Percentiles rank a stretch among this genome's conserved stretches.
Conservation (phyloP, 2,888 invertebrate genomes). For the Coenonympha arcania region DNA sequence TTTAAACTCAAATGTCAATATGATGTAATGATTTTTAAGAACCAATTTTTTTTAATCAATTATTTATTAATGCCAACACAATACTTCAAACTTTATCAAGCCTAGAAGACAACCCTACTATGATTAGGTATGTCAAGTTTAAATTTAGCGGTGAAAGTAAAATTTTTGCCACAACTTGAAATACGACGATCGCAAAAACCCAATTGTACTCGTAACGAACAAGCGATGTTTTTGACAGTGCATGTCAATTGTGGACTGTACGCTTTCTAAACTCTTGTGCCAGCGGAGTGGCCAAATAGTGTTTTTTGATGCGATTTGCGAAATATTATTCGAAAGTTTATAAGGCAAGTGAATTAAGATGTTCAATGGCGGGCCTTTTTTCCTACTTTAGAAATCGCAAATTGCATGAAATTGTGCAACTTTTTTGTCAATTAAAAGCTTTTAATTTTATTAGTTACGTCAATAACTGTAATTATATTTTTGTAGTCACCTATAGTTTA, state of each 20-base stretch:
- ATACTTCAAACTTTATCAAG: neutral
- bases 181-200: conserved; percentile 22
- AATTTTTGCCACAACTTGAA: conserved; percentile 15
- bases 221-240: conserved; percentile 23
- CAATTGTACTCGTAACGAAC: conserved; percentile 21
- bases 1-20: too few relatives aligned
- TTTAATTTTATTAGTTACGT: too few relatives aligned
- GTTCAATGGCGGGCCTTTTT: neutral
- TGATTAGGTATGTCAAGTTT: conserved; percentile 21
- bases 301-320: conserved; percentile 3
- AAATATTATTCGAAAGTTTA: conserved; percentile 8
- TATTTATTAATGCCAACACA: too few relatives aligned
- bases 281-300: neutral
- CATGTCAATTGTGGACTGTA: conserved; percentile 17
- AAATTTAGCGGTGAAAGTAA: conserved; percentile 41
- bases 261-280: conserved; percentile 21
- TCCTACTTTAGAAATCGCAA: neutral
- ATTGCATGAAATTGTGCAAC: conserved; percentile 1
- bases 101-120: neutral
- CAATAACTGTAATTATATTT: too few relatives aligned
- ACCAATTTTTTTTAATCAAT: too few relatives aligned
- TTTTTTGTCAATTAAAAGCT: neutral
- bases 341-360: neutral
- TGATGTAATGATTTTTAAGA: too few relatives aligned
- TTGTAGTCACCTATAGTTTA: too few relatives aligned